Conservation (phyloP, 1,140 invertebrate species). For the Panagrolaimus sp. region DNA sequence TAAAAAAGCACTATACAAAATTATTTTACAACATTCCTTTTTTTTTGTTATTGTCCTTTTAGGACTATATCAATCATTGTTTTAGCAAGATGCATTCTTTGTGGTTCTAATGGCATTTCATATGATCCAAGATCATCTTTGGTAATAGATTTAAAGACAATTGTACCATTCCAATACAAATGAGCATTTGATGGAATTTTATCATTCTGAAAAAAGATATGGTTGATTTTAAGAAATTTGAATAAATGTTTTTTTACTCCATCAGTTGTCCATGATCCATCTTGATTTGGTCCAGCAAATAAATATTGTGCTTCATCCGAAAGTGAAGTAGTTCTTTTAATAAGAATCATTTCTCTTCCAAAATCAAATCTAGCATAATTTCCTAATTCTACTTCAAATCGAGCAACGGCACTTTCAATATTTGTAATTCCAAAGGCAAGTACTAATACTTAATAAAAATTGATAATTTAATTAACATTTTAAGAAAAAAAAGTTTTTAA, state of each 20-base stretch:
- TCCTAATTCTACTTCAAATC: conserved; percentile 4
- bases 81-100: background rate
- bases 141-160: background rate
- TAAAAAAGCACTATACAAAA: too few relatives aligned
- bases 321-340: background rate
- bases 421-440: background rate
- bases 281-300: conserved; percentile 13
- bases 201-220: conserved; percentile 1
- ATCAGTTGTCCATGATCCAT: conserved; percentile 19
- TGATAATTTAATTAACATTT: too few relatives aligned
- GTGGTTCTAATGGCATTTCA: conserved; percentile 8
- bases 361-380: conserved; percentile 11
- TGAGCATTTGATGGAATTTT: background rate
- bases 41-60: background rate
- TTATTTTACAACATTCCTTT: too few relatives aligned
- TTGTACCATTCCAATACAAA: conserved; percentile 15
- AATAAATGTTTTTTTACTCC: background rate
- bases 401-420: conserved; percentile 1
- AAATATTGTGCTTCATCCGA: background rate
- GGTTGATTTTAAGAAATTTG: background rate
- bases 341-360: background rate
- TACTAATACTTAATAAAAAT: background rate
- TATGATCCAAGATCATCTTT: conserved; percentile 12
- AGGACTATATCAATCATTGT: conserved; percentile 6
- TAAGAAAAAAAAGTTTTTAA: too few relatives aligned